A percentile compares a stretch with the other conserved stretches of the same genome.
Conservation (phyloP, 2,888 invertebrate species). For the Plusia festucae region DNA sequence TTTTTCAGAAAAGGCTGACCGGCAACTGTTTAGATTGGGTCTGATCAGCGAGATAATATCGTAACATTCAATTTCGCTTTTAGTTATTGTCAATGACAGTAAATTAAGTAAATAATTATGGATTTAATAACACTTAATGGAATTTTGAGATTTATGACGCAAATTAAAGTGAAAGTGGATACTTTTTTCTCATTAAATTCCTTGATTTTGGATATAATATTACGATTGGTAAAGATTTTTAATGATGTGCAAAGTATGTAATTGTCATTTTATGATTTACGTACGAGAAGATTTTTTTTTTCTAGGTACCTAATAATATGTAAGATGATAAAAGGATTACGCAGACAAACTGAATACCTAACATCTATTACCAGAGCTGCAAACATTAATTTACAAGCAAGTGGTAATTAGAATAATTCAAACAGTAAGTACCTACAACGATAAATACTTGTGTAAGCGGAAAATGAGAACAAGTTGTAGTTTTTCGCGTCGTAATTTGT, state of each 20-base stretch:
- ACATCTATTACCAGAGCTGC: not conserved
- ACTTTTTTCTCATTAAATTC: not conserved
- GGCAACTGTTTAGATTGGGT: slow-evolving; percentile 26
- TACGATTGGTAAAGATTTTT: no score
- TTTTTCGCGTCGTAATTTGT: slow-evolving; percentile 22
- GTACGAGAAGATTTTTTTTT: not conserved
- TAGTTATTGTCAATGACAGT: no score
- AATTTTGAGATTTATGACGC: no score
- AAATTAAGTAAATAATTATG: no score
- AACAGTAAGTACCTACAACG: slow-evolving; percentile 8
- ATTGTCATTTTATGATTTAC: not conserved
- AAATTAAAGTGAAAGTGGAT: not conserved
- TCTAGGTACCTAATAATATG: not conserved
- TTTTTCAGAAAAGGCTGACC: slow-evolving; percentile 40
- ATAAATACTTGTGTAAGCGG: slow-evolving; percentile 2
- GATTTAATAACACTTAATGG: no score
- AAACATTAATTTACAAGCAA: not conserved
- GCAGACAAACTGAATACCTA: not conserved
- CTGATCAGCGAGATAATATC: not conserved
- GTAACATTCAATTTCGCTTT: no score
- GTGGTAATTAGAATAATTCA: slow-evolving; percentile 17
- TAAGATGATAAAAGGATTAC: not conserved
- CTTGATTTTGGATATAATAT: not conserved
- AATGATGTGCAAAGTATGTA: not conserved
- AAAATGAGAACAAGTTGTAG: slow-evolving; percentile 18